These are phyloP conservation scores for Vannuccia rotundouncinata DNA, from an alignment of 2,888 invertebrate species.

Conservation along the genomic window DNA sequence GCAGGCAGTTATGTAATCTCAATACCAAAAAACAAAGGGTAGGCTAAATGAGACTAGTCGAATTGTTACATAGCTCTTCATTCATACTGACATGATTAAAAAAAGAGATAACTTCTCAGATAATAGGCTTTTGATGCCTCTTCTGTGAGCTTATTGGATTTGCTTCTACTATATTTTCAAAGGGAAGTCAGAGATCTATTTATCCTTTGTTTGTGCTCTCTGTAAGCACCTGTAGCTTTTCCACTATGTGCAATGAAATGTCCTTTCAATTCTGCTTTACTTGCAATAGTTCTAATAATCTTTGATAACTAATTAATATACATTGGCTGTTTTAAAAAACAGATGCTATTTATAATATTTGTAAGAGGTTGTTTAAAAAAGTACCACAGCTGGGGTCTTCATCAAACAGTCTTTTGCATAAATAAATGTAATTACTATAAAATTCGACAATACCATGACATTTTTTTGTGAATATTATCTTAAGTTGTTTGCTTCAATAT, in stretches of 20 bases:
- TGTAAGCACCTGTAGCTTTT: not conserved
- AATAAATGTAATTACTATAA: not conserved
- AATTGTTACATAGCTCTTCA: too few relatives aligned
- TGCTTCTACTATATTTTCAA: conserved; percentile 17
- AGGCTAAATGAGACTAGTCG: too few relatives aligned
- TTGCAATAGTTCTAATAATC: conserved; percentile 4
- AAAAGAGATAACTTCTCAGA: not conserved
- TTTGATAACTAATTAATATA: not conserved
- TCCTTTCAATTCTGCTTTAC: not conserved
- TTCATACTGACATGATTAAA: not conserved
- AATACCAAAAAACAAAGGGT: too few relatives aligned
- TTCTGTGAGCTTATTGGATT: not conserved
- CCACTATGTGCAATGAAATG: not conserved
- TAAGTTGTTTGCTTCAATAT: not conserved
- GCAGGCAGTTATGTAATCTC: too few relatives aligned
- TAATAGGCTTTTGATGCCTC: not conserved
- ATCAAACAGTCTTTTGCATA: conserved; percentile 20
- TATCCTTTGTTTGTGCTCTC: not conserved
- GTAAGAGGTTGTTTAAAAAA: not conserved
- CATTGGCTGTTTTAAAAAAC: conserved; percentile 7
- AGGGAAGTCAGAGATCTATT: not conserved
- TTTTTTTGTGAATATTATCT: conserved; percentile 5
- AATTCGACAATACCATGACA: conserved; percentile 17
- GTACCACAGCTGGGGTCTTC: not conserved
- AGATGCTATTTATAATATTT: not conserved